Conservation (phyloP, 35 echinoderm and acorn worm species). For the Ophioderma brevispina region DNA sequence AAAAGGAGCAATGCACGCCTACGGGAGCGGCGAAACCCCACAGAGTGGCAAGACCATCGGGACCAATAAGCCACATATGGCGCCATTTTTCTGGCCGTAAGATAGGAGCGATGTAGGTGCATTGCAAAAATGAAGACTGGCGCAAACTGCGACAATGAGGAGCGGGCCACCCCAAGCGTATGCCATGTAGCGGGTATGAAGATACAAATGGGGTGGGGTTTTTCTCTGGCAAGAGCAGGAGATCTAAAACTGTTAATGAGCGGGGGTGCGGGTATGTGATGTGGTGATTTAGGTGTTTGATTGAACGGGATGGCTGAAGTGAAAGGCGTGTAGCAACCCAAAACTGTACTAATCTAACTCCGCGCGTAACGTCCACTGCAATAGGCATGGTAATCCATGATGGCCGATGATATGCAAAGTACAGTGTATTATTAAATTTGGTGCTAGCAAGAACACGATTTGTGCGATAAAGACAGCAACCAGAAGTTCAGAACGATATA, state of each 20-base stretch:
- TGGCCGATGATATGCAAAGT: neutral
- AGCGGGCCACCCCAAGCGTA: neutral
- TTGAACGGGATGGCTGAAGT: no score
- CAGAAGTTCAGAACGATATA: neutral
- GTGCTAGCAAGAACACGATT: neutral
- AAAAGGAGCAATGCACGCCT: neutral
- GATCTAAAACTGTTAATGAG: no score
- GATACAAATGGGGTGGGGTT: no score
- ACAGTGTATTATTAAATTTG: neutral
- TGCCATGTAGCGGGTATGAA: neutral
- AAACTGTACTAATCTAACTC: no score
- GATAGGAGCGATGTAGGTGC: neutral
- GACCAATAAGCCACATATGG: neutral
- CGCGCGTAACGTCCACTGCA: no score
- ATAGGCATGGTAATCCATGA: no score
- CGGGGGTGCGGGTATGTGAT: no score
- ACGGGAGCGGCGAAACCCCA: neutral
- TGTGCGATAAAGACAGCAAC: neutral
- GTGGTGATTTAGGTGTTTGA: no score
- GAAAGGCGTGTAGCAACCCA: no score
- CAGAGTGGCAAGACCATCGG: neutral
- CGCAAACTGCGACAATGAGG: neutral
- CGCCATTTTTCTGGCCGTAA: neutral
- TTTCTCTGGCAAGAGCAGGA: no score
- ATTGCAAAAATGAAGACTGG: neutral